Conservation (phyloP, 2,888 invertebrate genomes). For the Noctua comes region DNA sequence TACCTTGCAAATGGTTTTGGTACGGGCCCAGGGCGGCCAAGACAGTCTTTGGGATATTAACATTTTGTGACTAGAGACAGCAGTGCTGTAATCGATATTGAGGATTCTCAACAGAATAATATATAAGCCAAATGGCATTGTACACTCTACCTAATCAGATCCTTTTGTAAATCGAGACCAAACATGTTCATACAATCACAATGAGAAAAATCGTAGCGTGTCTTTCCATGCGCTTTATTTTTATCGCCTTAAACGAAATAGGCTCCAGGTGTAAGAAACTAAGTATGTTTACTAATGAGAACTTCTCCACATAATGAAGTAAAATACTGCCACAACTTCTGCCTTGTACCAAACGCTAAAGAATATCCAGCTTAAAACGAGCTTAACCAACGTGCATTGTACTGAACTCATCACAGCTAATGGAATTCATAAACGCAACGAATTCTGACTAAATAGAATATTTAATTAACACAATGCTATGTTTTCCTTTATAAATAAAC, state of each 20-base stretch:
- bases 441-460: slow-evolving; percentile 59
- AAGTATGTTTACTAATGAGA: neutral
- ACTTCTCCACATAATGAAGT: neutral
- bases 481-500: slow-evolving; percentile 31
- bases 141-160: slow-evolving; percentile 6
- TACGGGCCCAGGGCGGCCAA: too few species aligned
- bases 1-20: neutral
- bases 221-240: neutral
- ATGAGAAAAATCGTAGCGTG: neutral
- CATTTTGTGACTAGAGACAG: too few species aligned
- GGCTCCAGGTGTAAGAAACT: neutral
- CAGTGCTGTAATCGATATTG: neutral
- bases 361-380: slow-evolving; percentile 79
- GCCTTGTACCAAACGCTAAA: slow-evolving; percentile 68
- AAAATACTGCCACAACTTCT: neutral
- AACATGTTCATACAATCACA: slow-evolving; percentile 1
- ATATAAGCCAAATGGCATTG: neutral
- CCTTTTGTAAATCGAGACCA: slow-evolving; percentile 1
- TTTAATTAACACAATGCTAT: slow-evolving; percentile 45
- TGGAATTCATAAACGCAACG: slow-evolving; percentile 74
- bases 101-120: neutral
- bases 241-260: neutral
- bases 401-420: slow-evolving; percentile 78
- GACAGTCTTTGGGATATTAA: neutral
- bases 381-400: slow-evolving; percentile 79